Conservation (phyloP, 2,113 vertebrate genomes). For the Ceyx margarethae region DNA sequence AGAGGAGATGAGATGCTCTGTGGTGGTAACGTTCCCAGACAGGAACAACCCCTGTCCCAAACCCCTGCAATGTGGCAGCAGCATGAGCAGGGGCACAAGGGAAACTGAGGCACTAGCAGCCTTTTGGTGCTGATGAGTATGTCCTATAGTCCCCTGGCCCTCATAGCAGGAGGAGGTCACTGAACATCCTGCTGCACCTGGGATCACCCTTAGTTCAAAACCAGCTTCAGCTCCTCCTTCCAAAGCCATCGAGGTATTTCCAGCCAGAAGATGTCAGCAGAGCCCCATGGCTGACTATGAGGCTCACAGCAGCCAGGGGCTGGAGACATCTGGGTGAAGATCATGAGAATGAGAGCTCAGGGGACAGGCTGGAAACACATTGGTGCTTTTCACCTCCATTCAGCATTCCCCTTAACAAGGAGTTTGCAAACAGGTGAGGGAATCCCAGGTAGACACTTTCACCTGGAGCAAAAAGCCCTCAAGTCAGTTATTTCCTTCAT, state of each 20-base stretch:
- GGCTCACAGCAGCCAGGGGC: neutral
- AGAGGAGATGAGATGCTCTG: fast-evolving
- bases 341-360: no score
- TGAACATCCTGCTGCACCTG: neutral
- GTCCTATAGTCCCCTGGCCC: neutral
- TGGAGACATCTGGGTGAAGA: neutral
- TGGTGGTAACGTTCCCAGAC: fast-evolving
- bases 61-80: neutral
- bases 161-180: neutral
- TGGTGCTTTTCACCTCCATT: fast-evolving
- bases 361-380: neutral
- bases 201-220: neutral
- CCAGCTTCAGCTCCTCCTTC: neutral
- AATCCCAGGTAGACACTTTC: neutral
- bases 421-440: neutral
- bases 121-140: neutral
- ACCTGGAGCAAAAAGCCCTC: neutral
- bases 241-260: fast-evolving
- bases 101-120: neutral
- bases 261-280: slow-evolving; percentile 35
- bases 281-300: fast-evolving
- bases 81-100: neutral
- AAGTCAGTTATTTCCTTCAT: neutral
- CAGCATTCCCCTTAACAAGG: neutral
- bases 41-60: neutral